Conservation (phyloP, 2,888 invertebrate genomes). For the Aleiodes alternator region DNA sequence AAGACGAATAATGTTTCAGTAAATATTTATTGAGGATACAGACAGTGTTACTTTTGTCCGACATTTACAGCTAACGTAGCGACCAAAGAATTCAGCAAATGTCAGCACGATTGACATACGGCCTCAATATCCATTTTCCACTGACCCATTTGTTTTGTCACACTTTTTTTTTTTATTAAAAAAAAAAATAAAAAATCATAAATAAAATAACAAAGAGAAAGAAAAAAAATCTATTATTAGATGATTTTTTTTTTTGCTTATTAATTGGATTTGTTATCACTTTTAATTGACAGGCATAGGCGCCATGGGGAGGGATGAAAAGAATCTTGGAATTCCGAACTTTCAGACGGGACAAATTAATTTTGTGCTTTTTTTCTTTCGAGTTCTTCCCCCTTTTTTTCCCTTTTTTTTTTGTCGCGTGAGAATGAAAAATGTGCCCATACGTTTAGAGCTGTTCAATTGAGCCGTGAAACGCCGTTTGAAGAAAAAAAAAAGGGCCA, state of each 20-base stretch:
- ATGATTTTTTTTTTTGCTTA: neutral
- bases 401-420: conserved; percentile 39
- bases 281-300: conserved; percentile 35
- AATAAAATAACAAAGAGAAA: neutral
- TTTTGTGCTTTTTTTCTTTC: conserved; percentile 40
- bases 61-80: conserved; percentile 19
- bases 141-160: conserved; percentile 13
- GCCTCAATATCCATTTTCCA: conserved; percentile 15
- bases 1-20: conserved; percentile 17
- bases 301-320: conserved; percentile 23
- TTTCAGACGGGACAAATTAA: conserved; percentile 46
- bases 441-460: conserved; percentile 53
- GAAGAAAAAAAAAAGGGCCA: conserved; percentile 36
- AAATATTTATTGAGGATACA: conserved; percentile 20
- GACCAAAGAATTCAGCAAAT: conserved; percentile 28
- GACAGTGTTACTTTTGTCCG: neutral
- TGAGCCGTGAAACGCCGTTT: conserved; percentile 55
- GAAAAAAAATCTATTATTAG: conserved; percentile 1
- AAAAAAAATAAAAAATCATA: neutral
- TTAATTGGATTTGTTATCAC: conserved; percentile 23
- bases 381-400: conserved; percentile 21
- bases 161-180: neutral
- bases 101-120: conserved; percentile 24
- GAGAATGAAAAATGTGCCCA: conserved; percentile 54
- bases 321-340: conserved; percentile 33